Conservation (phyloP, 2,888 invertebrate species). For the Tolmerus cingulatus region DNA sequence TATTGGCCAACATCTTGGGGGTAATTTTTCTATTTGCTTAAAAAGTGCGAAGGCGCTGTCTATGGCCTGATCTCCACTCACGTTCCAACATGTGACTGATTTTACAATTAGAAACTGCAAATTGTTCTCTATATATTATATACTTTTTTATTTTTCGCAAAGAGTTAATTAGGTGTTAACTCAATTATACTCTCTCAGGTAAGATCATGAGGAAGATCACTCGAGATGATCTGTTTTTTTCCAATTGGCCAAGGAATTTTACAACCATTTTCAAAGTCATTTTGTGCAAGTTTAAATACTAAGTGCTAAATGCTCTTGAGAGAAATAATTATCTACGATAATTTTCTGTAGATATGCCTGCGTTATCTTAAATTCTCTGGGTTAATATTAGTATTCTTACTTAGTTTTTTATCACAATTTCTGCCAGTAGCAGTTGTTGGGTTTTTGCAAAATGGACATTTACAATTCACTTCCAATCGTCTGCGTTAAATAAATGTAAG, state of each 20-base stretch:
- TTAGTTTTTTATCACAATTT: background rate
- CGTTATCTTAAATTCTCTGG: background rate
- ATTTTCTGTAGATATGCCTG: background rate
- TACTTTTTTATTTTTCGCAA: background rate
- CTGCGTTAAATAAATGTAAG: background rate
- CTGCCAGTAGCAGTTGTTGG: too few relatives aligned
- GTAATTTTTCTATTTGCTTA: background rate
- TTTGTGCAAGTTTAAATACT: background rate
- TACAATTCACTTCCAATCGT: background rate
- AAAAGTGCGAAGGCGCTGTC: background rate
- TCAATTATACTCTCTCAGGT: background rate
- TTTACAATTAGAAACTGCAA: constrained; percentile 10
- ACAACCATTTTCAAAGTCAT: background rate
- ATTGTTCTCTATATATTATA: background rate
- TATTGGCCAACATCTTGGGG: background rate
- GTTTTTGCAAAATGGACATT: background rate
- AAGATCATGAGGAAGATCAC: background rate
- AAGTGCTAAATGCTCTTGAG: background rate
- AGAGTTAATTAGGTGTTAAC: constrained; percentile 5
- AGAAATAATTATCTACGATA: background rate
- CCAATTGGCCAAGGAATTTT: background rate
- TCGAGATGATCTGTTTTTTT: background rate
- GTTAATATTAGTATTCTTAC: background rate
- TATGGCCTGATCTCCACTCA: background rate
- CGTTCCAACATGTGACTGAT: background rate